Base-by-base conservation (phyloP, 92 coral and sea anemone species). In the Plumapathes pennacea region DNA sequence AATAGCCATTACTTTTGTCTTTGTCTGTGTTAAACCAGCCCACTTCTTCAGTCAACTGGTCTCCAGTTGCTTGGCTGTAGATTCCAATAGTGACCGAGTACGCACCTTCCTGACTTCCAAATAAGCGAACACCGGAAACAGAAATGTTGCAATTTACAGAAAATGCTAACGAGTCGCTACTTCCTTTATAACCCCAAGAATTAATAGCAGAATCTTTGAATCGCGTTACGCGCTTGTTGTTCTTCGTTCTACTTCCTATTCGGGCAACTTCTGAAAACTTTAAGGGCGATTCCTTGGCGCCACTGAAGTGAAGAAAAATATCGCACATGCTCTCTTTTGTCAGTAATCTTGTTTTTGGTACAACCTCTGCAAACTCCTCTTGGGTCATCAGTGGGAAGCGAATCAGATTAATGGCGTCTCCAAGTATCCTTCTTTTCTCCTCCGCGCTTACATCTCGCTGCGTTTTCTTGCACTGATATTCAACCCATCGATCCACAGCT, bases 401-500 rank as follows among this genome's bases (percentile, higher is more conserved):
- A 20, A 82, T 67, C 54, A 60, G 58, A 38, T 41, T 57, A 37
- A 82, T 56, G 20, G 54, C 61, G 15, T 82, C 89, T 6, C 83
- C 89, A 21, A 82, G 49, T 21, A 75, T 45, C 21, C 36, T 29
- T 30, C 89, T 55, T 22, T 67, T 78, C 18, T 55, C 49, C 28
- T 20, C 33, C 1, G 69, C 80, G 33, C 43, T 51, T 3, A 58
- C 31, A 1, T 25, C 26, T 26, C 49, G 10, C 11, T 57, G 46
- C 2, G 52, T 38, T 38, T 71, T 44, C 46, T 28, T 46, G 33
- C 80, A 76, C 33, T 69, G 46, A 4, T 64, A 33, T 54, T 66
- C 44, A 19, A 74, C 77, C 89, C 89, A 82, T 1, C 22, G 25
- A 26, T 69, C 66, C 6, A 82, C 80, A 2, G 89, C 84, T 50